A percentile compares a stretch with the other conserved stretches of the same genome.
Evolutionary conservation across 2,888 invertebrate species (phyloP).

Genomic region (Chironomus tentans): DNA sequence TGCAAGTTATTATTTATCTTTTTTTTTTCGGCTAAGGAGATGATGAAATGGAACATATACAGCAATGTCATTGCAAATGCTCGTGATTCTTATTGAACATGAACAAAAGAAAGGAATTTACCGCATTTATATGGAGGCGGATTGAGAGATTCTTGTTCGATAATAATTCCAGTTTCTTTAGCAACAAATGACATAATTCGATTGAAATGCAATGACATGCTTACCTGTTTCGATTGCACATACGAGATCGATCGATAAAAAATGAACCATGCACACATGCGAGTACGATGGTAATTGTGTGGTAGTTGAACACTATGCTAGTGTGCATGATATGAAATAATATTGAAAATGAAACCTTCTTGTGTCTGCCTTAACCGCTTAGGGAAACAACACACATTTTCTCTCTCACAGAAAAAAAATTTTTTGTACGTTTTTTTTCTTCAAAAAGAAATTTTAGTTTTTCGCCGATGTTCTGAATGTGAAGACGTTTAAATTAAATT

Average conservation of each 20-base stretch:
- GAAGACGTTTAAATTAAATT: neutral
- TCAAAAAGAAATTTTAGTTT: neutral
- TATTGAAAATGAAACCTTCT: neutral
- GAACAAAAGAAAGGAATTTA: neutral
- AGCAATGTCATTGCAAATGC: neutral
- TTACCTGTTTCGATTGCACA: neutral
- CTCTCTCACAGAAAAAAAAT: neutral
- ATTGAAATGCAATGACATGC: neutral
- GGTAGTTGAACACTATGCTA: neutral
- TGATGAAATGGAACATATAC: neutral
- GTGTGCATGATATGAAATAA: neutral
- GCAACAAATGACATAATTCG: neutral
- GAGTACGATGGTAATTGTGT: neutral
- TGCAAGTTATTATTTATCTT: neutral
- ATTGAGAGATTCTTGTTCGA: neutral
- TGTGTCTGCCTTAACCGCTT: neutral
- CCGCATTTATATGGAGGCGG: neutral
- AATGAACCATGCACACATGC: neutral
- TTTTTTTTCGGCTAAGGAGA: too few relatives aligned
- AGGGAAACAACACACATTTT: neutral
- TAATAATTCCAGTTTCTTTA: neutral
- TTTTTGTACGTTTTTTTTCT: neutral
- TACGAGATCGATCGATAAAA: neutral
- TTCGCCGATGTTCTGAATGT: neutral
- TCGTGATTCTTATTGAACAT: neutral